Conservation (phyloP, 1,140 invertebrate species). For the Drosophila lowei region DNA sequence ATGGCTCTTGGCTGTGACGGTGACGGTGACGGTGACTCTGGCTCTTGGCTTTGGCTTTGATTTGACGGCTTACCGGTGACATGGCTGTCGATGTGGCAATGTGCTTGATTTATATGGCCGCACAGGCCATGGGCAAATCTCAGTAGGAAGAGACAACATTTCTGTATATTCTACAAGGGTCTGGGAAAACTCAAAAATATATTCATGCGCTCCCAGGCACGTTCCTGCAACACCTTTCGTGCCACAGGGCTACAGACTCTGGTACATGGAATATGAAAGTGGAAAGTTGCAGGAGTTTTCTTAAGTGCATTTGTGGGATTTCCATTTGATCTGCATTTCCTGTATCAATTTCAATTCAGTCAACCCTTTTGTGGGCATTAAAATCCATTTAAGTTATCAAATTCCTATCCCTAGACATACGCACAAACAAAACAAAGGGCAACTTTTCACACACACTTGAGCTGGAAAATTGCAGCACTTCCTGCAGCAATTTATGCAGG, state of each 20-base stretch:
- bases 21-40: no score
- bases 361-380: conserved; percentile 19
- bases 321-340: no score
- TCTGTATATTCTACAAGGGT: conserved; percentile 24
- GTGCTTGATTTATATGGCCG: conserved; percentile 56
- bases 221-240: conserved; percentile 22
- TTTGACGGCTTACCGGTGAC: conserved; percentile 66
- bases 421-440: conserved; percentile 19
- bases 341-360: no score
- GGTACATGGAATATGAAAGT: background rate
- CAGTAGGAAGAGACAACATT: background rate
- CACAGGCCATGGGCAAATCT: conserved; percentile 25
- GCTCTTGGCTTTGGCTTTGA: conserved; percentile 50
- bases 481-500: conserved; percentile 36
- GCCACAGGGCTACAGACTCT: background rate
- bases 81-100: conserved; percentile 49
- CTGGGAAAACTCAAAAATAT: conserved; percentile 9
- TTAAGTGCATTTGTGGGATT: background rate
- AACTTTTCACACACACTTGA: conserved; percentile 39
- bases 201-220: conserved; percentile 18
- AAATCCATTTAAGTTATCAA: conserved; percentile 50
- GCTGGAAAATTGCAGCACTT: conserved; percentile 53
- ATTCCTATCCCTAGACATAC: conserved; percentile 22
- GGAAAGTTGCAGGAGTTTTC: no score
- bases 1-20: conserved; percentile 8